Conservation (phyloP, 2,888 invertebrate species). For the Apotomis betuletana region DNA sequence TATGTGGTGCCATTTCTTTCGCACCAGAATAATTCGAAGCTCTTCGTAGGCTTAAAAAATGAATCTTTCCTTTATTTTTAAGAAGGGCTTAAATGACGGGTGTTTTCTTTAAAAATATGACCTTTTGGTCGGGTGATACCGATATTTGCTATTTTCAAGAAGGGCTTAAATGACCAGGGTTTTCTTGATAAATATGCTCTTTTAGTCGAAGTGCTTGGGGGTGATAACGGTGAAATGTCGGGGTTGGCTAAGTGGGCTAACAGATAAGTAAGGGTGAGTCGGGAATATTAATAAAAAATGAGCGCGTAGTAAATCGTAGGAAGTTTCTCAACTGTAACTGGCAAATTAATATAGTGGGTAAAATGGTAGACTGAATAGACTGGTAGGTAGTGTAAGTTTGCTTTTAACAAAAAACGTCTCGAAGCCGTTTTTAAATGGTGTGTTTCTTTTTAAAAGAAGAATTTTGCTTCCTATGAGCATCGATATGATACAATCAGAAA, state of each 20-base stretch:
- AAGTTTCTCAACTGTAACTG: background rate
- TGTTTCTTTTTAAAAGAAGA: no score
- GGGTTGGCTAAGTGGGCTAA: constrained; percentile 29
- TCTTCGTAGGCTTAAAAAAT: constrained; percentile 35
- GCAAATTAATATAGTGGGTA: background rate
- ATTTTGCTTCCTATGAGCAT: no score
- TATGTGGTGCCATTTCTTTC: constrained; percentile 21
- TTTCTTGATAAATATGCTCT: constrained; percentile 3
- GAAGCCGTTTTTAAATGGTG: no score
- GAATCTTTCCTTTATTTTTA: constrained; percentile 1
- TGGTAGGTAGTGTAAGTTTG: no score
- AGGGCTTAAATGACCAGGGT: background rate
- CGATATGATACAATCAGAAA: no score
- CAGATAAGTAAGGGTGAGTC: constrained; percentile 26
- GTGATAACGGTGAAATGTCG: constrained; percentile 39
- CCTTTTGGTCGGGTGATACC: background rate
- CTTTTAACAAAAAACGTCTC: no score
- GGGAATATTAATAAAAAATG: constrained; percentile 36
- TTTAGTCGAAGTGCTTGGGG: constrained; percentile 9
- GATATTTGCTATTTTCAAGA: background rate
- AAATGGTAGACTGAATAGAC: no score
- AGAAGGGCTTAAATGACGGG: constrained; percentile 8
- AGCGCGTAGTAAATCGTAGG: background rate
- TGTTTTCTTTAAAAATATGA: background rate
- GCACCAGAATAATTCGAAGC: constrained; percentile 27